These are phyloP conservation scores for Triplophysa dalaica DNA, from an alignment of 2,113 vertebrate species.

Conservation along the genomic window DNA sequence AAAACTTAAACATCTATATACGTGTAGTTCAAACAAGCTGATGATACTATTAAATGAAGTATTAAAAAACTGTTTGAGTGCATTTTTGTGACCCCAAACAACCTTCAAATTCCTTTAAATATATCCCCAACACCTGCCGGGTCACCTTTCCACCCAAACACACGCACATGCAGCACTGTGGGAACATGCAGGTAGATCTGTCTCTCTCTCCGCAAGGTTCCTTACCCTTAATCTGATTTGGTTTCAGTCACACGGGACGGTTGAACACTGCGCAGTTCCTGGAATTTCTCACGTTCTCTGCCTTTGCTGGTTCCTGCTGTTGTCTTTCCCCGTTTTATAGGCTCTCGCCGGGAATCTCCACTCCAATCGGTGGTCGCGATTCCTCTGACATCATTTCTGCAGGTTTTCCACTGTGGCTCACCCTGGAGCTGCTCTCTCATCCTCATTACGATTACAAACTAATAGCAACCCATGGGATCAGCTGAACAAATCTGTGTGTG, in stretches of 20 bases:
- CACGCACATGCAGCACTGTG: slow-evolving; percentile 34
- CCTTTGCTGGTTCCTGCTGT: slow-evolving; percentile 59
- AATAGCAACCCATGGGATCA: slow-evolving; percentile 46
- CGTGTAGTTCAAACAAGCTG: slow-evolving; percentile 5
- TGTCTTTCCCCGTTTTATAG: slow-evolving; percentile 62
- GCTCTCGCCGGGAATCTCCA: slow-evolving; percentile 57
- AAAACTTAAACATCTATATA: slow-evolving; percentile 2
- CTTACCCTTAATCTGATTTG: slow-evolving; percentile 52
- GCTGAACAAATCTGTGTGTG: slow-evolving; percentile 28
- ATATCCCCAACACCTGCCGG: slow-evolving; percentile 21
- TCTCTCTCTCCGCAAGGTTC: slow-evolving; percentile 23
- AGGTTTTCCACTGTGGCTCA: slow-evolving; percentile 57
- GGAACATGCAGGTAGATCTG: slow-evolving; percentile 30
- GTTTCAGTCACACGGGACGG: slow-evolving; percentile 40
- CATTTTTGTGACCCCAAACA: not conserved
- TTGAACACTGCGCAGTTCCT: slow-evolving; percentile 49
- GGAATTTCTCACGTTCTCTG: slow-evolving; percentile 60
- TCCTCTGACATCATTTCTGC: slow-evolving; percentile 48
- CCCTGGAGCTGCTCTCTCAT: slow-evolving; percentile 47
- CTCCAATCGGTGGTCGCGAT: slow-evolving; percentile 54
- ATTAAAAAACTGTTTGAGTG: not conserved
- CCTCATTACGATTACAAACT: slow-evolving; percentile 51
- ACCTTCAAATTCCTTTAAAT: slow-evolving; percentile 23
- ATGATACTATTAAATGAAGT: not conserved
- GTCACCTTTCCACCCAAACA: slow-evolving; percentile 36